phyloP scores from a whole-genome alignment of 1,140 invertebrate genomes.

The Apolygus lucorum region DNA sequence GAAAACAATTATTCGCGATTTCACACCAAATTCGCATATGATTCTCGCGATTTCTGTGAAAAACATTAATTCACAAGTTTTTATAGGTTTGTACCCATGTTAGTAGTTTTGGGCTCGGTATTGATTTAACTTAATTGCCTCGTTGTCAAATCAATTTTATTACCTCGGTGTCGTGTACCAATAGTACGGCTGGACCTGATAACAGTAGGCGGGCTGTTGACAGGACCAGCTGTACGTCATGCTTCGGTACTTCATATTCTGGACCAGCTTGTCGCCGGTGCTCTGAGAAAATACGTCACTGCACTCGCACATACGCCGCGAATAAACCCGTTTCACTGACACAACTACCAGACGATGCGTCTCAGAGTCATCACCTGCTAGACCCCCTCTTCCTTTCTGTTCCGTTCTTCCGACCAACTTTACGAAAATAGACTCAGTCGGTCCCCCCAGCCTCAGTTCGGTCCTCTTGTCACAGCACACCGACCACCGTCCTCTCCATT shows the following conservation, averaged over 20 bases:
- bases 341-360: background rate
- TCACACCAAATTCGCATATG: no score
- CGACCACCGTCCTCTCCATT: no score
- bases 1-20: no score
- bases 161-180: slow-evolving; percentile 3
- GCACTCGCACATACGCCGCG: background rate
- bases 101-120: no score
- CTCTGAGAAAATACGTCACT: background rate
- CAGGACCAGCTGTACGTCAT: background rate
- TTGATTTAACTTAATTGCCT: no score
- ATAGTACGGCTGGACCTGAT: background rate
- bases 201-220: background rate
- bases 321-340: background rate
- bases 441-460: background rate
- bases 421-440: background rate
- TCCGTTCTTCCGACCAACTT: background rate
- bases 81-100: no score
- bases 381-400: background rate
- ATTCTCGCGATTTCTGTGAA: no score
- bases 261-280: background rate
- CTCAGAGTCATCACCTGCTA: background rate
- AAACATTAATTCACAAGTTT: no score
- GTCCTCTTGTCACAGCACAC: background rate
- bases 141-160: no score
- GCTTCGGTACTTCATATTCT: background rate